phyloP scores from a whole-genome alignment of 2,888 invertebrate genomes.

The Hofmannophila pseudospretella region DNA sequence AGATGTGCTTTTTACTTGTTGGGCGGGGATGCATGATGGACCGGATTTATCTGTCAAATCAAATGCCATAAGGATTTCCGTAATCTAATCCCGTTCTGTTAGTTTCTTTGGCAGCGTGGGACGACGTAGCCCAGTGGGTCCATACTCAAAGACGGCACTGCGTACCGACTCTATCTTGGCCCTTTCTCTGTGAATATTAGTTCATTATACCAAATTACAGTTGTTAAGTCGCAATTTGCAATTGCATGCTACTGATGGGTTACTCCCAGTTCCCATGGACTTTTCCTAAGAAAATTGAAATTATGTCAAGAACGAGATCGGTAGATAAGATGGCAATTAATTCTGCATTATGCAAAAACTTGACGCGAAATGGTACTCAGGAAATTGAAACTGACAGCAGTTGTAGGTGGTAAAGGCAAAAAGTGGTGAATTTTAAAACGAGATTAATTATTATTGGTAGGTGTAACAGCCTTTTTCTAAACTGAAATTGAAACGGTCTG shows the following conservation, averaged over 20 bases:
- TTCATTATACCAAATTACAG: slow-evolving; percentile 59
- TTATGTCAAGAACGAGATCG: slow-evolving; percentile 15
- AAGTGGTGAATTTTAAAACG: neutral
- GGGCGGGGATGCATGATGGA: too few relatives aligned
- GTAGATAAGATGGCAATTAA: slow-evolving; percentile 3
- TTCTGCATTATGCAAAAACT: slow-evolving; percentile 4
- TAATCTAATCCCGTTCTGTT: too few relatives aligned
- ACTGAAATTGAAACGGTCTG: too few relatives aligned
- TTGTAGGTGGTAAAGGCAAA: neutral
- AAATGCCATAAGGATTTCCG: too few relatives aligned
- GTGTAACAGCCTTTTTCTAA: too few relatives aligned
- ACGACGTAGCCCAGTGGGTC: too few relatives aligned
- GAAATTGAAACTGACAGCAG: neutral
- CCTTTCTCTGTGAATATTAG: slow-evolving; percentile 36
- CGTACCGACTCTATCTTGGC: slow-evolving; percentile 42
- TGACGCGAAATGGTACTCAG: neutral
- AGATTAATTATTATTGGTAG: neutral
- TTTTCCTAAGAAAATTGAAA: slow-evolving; percentile 13
- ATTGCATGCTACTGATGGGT: slow-evolving; percentile 51
- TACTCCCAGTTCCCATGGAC: slow-evolving; percentile 28
- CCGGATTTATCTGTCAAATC: too few relatives aligned
- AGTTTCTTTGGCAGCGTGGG: too few relatives aligned
- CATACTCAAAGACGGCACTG: too few relatives aligned
- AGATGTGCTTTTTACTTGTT: too few relatives aligned
- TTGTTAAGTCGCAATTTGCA: slow-evolving; percentile 50